These are phyloP conservation scores for Druceiella hillmani DNA, from an alignment of 2,888 invertebrate genomes.

Conservation along the genomic window DNA sequence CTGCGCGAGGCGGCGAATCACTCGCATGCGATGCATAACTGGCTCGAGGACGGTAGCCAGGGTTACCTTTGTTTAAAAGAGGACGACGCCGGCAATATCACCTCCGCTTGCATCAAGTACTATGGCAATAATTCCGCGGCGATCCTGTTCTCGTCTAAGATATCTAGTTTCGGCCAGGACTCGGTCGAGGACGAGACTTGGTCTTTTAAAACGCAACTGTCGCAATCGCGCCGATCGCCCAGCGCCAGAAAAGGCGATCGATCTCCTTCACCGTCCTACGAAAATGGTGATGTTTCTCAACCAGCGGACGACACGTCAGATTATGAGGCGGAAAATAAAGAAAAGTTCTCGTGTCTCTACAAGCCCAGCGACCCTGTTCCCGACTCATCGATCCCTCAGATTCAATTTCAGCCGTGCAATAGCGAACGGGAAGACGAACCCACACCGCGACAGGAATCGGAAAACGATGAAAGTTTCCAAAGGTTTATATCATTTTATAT, in stretches of 20 bases:
- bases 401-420: too few species aligned
- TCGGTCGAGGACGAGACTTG: conserved; percentile 41
- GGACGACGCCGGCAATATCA: conserved; percentile 37
- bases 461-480: too few species aligned
- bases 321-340: too few species aligned
- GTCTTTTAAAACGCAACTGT: conserved; percentile 42
- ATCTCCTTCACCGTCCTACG: conserved; percentile 40
- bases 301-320: too few species aligned
- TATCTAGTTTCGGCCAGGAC: conserved; percentile 49
- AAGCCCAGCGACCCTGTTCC: too few species aligned
- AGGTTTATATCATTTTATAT: too few species aligned
- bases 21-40: conserved; percentile 30
- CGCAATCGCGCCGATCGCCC: conserved; percentile 41
- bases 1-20: conserved; percentile 35
- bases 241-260: conserved; percentile 41
- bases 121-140: conserved; percentile 39
- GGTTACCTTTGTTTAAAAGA: conserved; percentile 42
- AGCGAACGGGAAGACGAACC: too few species aligned
- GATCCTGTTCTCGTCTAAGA: conserved; percentile 48
- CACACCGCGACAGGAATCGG: too few species aligned
- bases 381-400: too few species aligned
- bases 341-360: too few species aligned
- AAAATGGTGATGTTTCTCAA: too few species aligned
- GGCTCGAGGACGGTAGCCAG: conserved; percentile 39
- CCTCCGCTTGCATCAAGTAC: conserved; percentile 41